Evolutionary conservation across 2,888 invertebrate genomes (phyloP), one percentile per base, ranked within the genome.

Genomic region (Platycheirus rosarum): DNA sequence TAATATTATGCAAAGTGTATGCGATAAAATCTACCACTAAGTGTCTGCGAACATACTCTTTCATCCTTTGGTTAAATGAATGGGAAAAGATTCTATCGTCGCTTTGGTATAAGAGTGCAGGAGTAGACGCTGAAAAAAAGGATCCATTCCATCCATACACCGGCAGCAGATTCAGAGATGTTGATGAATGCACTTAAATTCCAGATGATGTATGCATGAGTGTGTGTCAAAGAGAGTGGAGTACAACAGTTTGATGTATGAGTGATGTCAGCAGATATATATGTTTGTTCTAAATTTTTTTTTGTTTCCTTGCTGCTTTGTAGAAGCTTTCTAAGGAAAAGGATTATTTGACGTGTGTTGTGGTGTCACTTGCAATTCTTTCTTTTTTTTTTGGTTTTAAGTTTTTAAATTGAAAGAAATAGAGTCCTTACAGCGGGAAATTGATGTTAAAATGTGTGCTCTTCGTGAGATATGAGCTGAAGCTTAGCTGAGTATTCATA

Each of bases 1-100:
- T 82, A 66, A 77, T 71, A 82, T 82, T 82, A 82, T 82, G 82
- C 66, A 77, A 77, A 82, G 71, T 71, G 51, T 63, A 77, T 77
- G 71, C 71, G 66, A 80, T 76, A 66, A 40, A 76, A 76, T 68
- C 71, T 71, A 80, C 70, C 80, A 80, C 77, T 66, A 63, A 79
- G 63, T 63, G 53, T 44, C 65, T 62, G 46, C 35, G 55, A 42
- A 23, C 42, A 26, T 40, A 40, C 37, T 16, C 40, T 23, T 14
- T n/a, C 23, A 32, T 65, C 46, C 37, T 42, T 40, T 18, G 16
- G 20, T 37, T n/a, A 35, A 80, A 80, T 80, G 79, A 79, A 79
- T 68, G 68, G 55, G 60, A 65, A 65, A 65, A 29, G 60, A 80
- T 70, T 65, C 65, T 49, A 63, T 62, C 48, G 68, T 66, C 49